Evolutionary conservation across 2,888 invertebrate species (phyloP).

Genomic region (Leptopilina myrica): DNA sequence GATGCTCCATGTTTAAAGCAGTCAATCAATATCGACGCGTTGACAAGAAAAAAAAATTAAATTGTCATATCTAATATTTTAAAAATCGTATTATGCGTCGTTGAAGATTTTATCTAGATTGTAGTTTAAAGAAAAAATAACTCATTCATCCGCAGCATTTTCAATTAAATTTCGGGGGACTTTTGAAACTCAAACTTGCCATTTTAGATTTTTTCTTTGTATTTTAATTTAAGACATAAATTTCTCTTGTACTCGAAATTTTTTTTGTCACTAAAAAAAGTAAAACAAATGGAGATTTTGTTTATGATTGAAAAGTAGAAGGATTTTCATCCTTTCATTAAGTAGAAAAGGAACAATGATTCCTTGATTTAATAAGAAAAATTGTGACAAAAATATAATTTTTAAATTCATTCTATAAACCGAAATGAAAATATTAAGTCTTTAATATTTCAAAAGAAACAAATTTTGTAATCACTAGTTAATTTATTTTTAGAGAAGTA

Average conservation of each 20-base stretch:
- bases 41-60: background rate
- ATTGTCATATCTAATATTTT: constrained; percentile 1
- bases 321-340: too few relatives aligned
- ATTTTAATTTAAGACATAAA: background rate
- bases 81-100: constrained; percentile 18
- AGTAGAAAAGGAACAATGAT: too few relatives aligned
- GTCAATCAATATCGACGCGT: constrained; percentile 7
- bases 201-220: constrained; percentile 5
- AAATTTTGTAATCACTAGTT: too few relatives aligned
- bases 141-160: constrained; percentile 10
- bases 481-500: too few relatives aligned
- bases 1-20: constrained; percentile 24
- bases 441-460: too few relatives aligned
- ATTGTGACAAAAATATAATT: too few relatives aligned
- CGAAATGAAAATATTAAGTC: too few relatives aligned
- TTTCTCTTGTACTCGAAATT: background rate
- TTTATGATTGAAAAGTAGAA: too few relatives aligned
- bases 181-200: constrained; percentile 17
- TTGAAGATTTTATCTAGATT: constrained; percentile 18
- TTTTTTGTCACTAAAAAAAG: too few relatives aligned
- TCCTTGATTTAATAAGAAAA: too few relatives aligned
- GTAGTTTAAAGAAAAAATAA: constrained; percentile 13
- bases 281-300: too few relatives aligned
- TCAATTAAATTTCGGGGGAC: background rate
- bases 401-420: too few relatives aligned